Base-by-base conservation (phyloP, 2,113 vertebrate genomes). In the Passer montanus region DNA sequence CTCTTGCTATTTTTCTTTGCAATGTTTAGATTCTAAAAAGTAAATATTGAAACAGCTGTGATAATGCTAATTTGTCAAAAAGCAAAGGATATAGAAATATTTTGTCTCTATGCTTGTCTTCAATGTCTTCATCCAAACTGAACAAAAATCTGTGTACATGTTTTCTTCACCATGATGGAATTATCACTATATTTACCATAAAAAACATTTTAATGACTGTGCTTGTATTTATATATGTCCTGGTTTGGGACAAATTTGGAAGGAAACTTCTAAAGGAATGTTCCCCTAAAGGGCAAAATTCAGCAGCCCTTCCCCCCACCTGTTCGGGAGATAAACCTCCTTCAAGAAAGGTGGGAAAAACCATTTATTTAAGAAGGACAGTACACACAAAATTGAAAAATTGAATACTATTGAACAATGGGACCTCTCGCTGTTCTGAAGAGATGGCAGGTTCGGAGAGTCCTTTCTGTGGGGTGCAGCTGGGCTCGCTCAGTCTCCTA, bases 401-500 rank as follows among this genome's bases (percentile, higher is more conserved):
- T 17, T 13, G 2, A 64, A 5, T 28, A n/a, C 13, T 28, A 28
- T 17, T 17, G 14, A 27, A n/a, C 23, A 22, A 10, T 22, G 14
- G 14, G 22, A 52, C 23, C 9, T 27, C 37, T 52, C 1, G 0
- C 15, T 52, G 23, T n/a, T 64, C 18, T 78, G 30, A 74, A 74
- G 33, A 47, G 20, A 24, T 18, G 55, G 43, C 20, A 23, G 14
- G 47, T 11, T 23, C 43, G 59, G 33, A 8, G 4, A 28, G 23
- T 8, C 37, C 37, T 43, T 78, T 4, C 2, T 2, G 0, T n/a
- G 37, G 23, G 30, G 3, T 27, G 59, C 4, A 17, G 11, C 47
- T 41, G 0, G 0, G 46, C 35, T 39, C 0, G 0, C 21, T 50
- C 22, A 15, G 46, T 63, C 28, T 10, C 58, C 9, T 4, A 9